A percentile compares a stretch with the other conserved stretches of the same genome.
phyloP scores from a whole-genome alignment of 2,888 invertebrate species.

The Sialis fuliginosa region DNA sequence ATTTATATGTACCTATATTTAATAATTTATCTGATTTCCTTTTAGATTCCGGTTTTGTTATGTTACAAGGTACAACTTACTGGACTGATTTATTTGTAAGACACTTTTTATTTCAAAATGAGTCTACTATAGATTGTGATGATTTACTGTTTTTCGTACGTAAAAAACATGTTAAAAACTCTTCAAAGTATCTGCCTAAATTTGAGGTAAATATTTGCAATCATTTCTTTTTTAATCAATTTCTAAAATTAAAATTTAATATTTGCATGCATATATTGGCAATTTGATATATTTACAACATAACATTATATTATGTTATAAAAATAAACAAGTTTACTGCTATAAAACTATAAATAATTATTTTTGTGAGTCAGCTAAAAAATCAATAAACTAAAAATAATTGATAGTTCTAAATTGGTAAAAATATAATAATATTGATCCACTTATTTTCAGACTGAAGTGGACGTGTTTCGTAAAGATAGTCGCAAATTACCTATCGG shows the following conservation, averaged over 20 bases:
- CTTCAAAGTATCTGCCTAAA: constrained; percentile 73
- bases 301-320: background rate
- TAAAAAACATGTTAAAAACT: constrained; percentile 75
- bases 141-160: constrained; percentile 93
- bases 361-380: too few species aligned
- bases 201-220: constrained; percentile 48
- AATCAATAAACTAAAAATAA: too few species aligned
- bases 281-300: background rate
- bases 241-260: background rate
- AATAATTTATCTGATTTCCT: constrained; percentile 10
- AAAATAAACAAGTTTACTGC: too few species aligned
- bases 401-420: too few species aligned
- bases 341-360: too few species aligned
- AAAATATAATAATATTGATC: too few species aligned
- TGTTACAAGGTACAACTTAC: constrained; percentile 82
- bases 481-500: constrained; percentile 92
- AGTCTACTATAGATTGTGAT: constrained; percentile 78
- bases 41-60: constrained; percentile 78
- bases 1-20: too few species aligned
- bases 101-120: constrained; percentile 82
- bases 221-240: background rate
- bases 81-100: constrained; percentile 92
- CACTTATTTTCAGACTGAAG: constrained; percentile 52
- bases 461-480: constrained; percentile 95
- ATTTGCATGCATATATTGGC: background rate